Percentiles rank a stretch among this genome's conserved stretches.
Evolutionary conservation across 2,113 vertebrate species (phyloP).

Genomic region (Tauraco erythrolophus): DNA sequence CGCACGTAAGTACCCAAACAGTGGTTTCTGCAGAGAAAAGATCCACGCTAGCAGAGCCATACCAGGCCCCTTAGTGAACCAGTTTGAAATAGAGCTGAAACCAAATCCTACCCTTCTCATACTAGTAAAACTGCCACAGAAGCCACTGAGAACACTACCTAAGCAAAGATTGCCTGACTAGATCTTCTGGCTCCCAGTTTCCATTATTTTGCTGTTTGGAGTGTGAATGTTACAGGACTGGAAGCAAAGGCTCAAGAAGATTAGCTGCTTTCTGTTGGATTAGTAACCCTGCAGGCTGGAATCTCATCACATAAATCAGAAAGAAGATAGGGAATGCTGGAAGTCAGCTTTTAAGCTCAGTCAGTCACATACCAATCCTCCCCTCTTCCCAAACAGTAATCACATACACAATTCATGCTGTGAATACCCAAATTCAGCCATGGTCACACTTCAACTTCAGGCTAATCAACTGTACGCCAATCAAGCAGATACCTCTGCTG

Average conservation of each 20-base stretch:
- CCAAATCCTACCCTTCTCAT: background rate
- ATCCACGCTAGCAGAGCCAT: background rate
- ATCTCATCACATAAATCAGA: background rate
- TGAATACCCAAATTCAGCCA: background rate
- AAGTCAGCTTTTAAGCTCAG: background rate
- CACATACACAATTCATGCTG: background rate
- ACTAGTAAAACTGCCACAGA: background rate
- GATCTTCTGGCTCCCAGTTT: background rate
- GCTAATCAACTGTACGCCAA: background rate
- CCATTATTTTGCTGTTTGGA: background rate
- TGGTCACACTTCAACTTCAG: background rate
- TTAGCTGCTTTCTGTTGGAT: background rate
- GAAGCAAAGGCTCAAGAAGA: background rate
- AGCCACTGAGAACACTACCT: background rate
- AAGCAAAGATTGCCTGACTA: background rate
- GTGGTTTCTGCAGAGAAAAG: background rate
- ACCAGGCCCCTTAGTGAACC: background rate
- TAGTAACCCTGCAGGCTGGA: background rate
- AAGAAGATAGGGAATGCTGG: background rate
- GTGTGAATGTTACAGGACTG: background rate
- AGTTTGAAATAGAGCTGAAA: background rate
- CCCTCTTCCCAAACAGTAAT: background rate
- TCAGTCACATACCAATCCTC: background rate
- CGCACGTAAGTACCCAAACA: rapidly evolving
- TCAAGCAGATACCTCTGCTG: background rate